These are phyloP conservation scores for Cremastinae sp. DNA, from an alignment of 2,888 invertebrate species.

Conservation along the genomic window DNA sequence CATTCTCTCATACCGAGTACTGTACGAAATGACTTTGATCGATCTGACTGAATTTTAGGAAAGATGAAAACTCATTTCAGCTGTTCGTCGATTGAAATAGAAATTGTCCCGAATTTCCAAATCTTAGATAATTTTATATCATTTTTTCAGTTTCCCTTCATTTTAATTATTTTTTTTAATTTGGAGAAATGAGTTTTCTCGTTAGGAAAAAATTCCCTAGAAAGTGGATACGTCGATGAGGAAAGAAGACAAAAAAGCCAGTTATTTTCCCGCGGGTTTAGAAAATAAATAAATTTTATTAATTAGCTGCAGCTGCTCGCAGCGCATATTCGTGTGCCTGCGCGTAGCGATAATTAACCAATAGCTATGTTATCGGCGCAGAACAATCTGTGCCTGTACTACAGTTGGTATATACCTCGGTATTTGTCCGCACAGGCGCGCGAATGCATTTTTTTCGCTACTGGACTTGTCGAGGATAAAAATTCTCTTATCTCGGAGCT, in stretches of 20 bases:
- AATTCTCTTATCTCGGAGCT: slow-evolving; percentile 32
- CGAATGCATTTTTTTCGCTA: background rate
- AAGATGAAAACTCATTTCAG: too few species aligned
- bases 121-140: too few species aligned
- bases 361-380: slow-evolving; percentile 53
- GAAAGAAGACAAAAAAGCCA: slow-evolving; percentile 23
- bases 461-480: slow-evolving; percentile 36
- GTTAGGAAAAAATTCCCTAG: background rate
- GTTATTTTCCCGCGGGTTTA: slow-evolving; percentile 37
- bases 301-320: slow-evolving; percentile 49
- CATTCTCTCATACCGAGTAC: background rate
- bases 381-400: slow-evolving; percentile 38
- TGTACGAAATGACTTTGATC: too few species aligned
- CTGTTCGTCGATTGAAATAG: too few species aligned
- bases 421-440: slow-evolving; percentile 6
- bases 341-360: slow-evolving; percentile 50
- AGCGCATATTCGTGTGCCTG: slow-evolving; percentile 32
- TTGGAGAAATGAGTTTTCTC: slow-evolving; percentile 48
- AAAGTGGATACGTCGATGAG: slow-evolving; percentile 25
- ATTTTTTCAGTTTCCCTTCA: too few species aligned
- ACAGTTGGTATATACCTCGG: slow-evolving; percentile 16
- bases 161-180: slow-evolving; percentile 6
- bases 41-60: too few species aligned
- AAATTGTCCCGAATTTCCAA: too few species aligned
- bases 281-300: slow-evolving; percentile 49